Base-by-base conservation (phyloP, 37 sponge, comb jelly and placozoan genomes). In the Haliclona indistincta region DNA sequence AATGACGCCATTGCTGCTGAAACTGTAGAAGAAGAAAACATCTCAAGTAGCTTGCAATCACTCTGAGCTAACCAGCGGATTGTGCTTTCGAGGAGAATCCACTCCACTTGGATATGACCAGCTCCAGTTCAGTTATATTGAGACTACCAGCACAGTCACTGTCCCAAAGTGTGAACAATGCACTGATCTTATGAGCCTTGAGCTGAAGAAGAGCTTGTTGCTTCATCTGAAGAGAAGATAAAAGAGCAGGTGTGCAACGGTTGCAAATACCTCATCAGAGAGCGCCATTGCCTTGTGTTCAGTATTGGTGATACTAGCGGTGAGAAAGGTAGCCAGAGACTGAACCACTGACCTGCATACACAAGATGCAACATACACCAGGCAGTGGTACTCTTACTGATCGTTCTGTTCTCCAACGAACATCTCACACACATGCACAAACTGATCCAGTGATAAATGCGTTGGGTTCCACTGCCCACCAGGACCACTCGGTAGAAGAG, bases 91-190 rank as follows among this genome's bases (percentile, higher is more conserved):
- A n/a, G 25, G 53, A 39, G 60, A 78, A 80, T 8, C 71, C 89
- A 67, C 85, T 81, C 93, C 89, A 88, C 22, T 70, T 78, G 6
- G 49, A 61, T 34, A 95, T 23, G 28, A 85, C 88, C 35, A 68
- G 22, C 54, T 72, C 64, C 34, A 95, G 86, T 72, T 95, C 92
- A 26, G 80, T 78, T 23, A 74, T 38, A 28, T 84, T 85, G 17
- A 95, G 68, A 66, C 66, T 79, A 8, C 96, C 92, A n/a, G 89
- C 85, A 25, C 68, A 71, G 42, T 92, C 75, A 37, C 26, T 79
- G 54, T 95, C 96, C 96, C 96, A 95, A 3, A 64, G 41, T 1
- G 81, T 75, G 78, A 88, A 95, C 55, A 95, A 80, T 22, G 66
- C 62, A 55, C 82, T 66, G 11, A 88, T 70, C 43, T 52, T 56